Base-by-base conservation (phyloP, 2,888 invertebrate species). In the Limnephilus auricula region DNA sequence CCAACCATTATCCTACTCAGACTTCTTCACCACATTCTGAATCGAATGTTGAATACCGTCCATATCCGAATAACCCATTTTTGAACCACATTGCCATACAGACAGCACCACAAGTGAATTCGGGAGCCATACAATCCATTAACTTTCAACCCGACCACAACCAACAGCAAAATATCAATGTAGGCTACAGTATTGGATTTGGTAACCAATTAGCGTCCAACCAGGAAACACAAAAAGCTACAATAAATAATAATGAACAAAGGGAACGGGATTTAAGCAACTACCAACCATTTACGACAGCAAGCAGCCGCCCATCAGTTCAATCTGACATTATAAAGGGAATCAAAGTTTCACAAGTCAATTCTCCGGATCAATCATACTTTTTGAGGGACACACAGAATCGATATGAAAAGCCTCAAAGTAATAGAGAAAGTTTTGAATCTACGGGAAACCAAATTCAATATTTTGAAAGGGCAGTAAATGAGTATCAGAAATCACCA, bases 91-190 rank as follows among this genome's bases (percentile, higher is more conserved):
- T 93, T n/a, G 92, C 93, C 13, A 90, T 89, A 65, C 89, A 90
- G 32, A 92, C 92, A 5, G 79, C 89, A 90, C 87, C 92, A 13
- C 87, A 91, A 30, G 89, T 89, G 32, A 92, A 90, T 78, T 80
- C 87, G 34, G 91, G 91, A 13, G 92, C 93, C 12, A 83, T 92
- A 12, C 91, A 92, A 80, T 92, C 93, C 2, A 94, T 95, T 94
- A 95, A 94, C 93, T 95, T 95, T 84, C 95, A 95, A 91, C 94
- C 95, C 94, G 96, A 96, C 89, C 94, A 95, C 13, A 94, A 94
- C 89, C 95, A 95, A 93, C 94, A 94, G 32, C 94, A 94, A 92
- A 92, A 93, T 82, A 90, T 93, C 6, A 93, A 93, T 37, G 93
- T 93, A 31, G 93, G 93, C 12, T 93, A 92, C 83, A 93, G 92